Evolutionary conservation across 2,113 vertebrate genomes (phyloP).

Genomic region (Neogale vison): DNA sequence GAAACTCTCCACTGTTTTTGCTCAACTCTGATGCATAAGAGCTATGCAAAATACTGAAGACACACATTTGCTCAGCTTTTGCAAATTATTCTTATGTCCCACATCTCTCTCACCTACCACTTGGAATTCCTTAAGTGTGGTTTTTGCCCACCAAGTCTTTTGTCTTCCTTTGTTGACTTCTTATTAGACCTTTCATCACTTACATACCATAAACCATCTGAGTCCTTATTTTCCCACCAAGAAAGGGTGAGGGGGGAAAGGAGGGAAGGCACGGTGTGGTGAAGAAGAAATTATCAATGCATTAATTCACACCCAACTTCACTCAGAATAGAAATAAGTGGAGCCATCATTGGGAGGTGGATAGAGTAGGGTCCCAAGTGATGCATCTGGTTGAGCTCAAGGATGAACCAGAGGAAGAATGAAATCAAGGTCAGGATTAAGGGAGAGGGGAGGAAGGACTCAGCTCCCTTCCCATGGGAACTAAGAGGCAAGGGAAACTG

Average conservation of each 20-base stretch:
- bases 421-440: not conserved
- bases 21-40: not conserved
- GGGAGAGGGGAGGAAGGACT: conserved; percentile 46
- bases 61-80: not conserved
- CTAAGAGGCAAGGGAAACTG: conserved; percentile 3
- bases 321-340: conserved; percentile 42
- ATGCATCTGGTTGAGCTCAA: not conserved
- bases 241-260: not conserved
- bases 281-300: conserved; percentile 6
- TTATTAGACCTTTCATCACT: conserved; percentile 61
- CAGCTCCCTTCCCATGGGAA: conserved; percentile 38
- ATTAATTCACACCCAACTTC: not conserved
- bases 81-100: not conserved
- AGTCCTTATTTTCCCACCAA: conserved; percentile 67
- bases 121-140: conserved; percentile 8
- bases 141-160: conserved; percentile 63
- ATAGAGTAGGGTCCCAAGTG: not conserved
- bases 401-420: not conserved
- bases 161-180: conserved; percentile 46
- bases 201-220: conserved; percentile 39
- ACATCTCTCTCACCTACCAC: not conserved
- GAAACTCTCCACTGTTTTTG: not conserved
- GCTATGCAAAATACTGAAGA: not conserved
- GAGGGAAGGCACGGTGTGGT: not conserved
- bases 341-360: not conserved